These are phyloP conservation scores for Cheirogaleus medius DNA, from an alignment of 2,113 vertebrate species.

Conservation along the genomic window DNA sequence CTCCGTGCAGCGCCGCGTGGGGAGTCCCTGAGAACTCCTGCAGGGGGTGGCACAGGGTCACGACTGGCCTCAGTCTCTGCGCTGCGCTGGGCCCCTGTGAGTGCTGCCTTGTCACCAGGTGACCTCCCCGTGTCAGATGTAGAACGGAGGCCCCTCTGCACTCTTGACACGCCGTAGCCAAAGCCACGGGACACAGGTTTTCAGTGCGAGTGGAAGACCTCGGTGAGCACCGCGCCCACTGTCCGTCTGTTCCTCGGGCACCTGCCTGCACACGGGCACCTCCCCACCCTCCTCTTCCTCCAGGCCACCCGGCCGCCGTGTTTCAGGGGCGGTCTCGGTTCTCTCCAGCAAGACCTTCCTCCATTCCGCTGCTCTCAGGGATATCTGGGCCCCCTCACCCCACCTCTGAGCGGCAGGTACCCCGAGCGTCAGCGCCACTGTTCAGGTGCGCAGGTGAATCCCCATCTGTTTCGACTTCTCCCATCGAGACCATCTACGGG, in stretches of 20 bases:
- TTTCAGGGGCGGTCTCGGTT: background rate
- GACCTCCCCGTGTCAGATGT: background rate
- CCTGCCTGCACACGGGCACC: fast-evolving
- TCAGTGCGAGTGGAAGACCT: background rate
- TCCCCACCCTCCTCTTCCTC: too few species aligned
- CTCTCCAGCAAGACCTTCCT: fast-evolving
- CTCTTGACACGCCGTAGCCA: background rate
- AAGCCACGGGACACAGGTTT: fast-evolving
- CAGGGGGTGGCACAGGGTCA: background rate
- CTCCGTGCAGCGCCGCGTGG: background rate
- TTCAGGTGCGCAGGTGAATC: background rate
- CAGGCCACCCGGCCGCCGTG: fast-evolving
- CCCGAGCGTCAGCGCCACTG: too few species aligned
- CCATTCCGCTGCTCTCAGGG: too few species aligned
- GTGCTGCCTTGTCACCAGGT: background rate
- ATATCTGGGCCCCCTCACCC: fast-evolving
- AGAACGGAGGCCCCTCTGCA: too few species aligned
- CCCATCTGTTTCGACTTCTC: background rate
- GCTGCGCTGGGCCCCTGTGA: fast-evolving
- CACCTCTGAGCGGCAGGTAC: too few species aligned
- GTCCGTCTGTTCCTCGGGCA: fast-evolving
- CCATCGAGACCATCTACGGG: fast-evolving
- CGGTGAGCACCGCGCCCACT: fast-evolving
- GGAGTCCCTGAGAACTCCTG: background rate
- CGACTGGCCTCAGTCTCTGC: fast-evolving